Conservation (phyloP, 2,888 invertebrate species). For the Drosophila koepferae region DNA sequence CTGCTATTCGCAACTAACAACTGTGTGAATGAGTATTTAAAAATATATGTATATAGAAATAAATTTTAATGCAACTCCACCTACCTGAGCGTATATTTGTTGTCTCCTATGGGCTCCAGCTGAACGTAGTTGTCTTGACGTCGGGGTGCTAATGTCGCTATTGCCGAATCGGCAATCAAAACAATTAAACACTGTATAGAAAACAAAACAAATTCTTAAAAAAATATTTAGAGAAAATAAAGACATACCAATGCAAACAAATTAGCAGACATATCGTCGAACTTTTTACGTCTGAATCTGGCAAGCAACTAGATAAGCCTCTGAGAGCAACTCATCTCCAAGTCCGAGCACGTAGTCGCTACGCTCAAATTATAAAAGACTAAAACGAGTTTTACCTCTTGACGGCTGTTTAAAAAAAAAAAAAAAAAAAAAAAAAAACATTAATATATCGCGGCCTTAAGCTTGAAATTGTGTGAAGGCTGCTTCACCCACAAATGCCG, state of each 20-base stretch:
- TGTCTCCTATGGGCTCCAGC: slow-evolving; percentile 27
- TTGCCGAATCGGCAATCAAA: slow-evolving; percentile 14
- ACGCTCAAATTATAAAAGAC: slow-evolving; percentile 29
- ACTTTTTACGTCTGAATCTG: slow-evolving; percentile 18
- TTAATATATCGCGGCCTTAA: slow-evolving; percentile 23
- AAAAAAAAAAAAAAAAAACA: slow-evolving; percentile 1
- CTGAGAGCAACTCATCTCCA: slow-evolving; percentile 32
- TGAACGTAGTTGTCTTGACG: slow-evolving; percentile 21
- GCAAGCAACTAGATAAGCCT: slow-evolving; percentile 28
- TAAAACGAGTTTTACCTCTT: slow-evolving; percentile 36
- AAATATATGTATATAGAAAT: background rate
- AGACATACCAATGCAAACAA: slow-evolving; percentile 21
- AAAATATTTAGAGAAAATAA: background rate
- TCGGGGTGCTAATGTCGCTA: slow-evolving; percentile 27
- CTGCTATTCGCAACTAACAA: background rate
- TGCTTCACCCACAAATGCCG: slow-evolving; percentile 38
- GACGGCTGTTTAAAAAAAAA: slow-evolving; percentile 6
- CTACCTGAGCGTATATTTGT: slow-evolving; percentile 28
- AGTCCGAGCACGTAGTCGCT: slow-evolving; percentile 10
- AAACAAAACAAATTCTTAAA: background rate
- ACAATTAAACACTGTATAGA: slow-evolving; percentile 26
- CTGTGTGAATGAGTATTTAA: background rate
- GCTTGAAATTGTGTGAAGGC: slow-evolving; percentile 23
- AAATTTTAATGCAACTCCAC: background rate
- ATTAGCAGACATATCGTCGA: slow-evolving; percentile 35